Evolutionary conservation across 2,888 invertebrate genomes (phyloP).

Genomic region (Drosophila pullipes): DNA sequence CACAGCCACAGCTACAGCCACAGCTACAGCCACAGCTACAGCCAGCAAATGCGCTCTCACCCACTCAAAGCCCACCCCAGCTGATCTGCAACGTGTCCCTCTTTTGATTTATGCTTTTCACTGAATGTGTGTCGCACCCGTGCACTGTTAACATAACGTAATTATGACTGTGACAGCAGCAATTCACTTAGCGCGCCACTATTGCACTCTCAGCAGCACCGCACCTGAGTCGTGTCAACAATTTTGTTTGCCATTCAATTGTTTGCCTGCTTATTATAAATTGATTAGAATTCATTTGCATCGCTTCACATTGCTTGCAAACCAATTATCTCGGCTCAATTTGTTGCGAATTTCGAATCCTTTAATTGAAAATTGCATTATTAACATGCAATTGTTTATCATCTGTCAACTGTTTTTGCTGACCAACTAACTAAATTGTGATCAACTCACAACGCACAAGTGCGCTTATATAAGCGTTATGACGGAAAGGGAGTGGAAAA

Average conservation of each 20-base stretch:
- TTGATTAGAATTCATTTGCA: conserved; percentile 40
- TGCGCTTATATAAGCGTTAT: too few relatives aligned
- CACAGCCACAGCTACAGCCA: neutral
- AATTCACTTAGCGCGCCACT: conserved; percentile 55
- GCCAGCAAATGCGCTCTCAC: conserved; percentile 48
- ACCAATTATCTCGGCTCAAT: conserved; percentile 20
- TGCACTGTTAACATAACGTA: conserved; percentile 52
- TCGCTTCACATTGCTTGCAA: conserved; percentile 18
- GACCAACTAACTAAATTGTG: neutral
- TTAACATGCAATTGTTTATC: conserved; percentile 5
- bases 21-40: conserved; percentile 4
- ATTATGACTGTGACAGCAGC: conserved; percentile 57
- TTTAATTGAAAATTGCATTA: conserved; percentile 25
- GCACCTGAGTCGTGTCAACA: conserved; percentile 19
- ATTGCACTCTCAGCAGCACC: conserved; percentile 31
- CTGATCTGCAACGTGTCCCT: too few relatives aligned
- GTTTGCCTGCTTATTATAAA: conserved; percentile 37
- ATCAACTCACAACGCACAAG: too few relatives aligned
- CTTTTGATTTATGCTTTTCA: conserved; percentile 52
- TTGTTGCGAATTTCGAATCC: conserved; percentile 15
- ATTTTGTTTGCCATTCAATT: conserved; percentile 27
- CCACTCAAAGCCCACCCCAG: too few relatives aligned
- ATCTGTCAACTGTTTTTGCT: neutral
- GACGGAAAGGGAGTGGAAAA: neutral
- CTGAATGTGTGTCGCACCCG: neutral